A percentile compares a stretch with the other conserved stretches of the same genome.
phyloP scores from a whole-genome alignment of 2,797 vertebrate genomes.

The Lagocephalus sceleratus region DNA sequence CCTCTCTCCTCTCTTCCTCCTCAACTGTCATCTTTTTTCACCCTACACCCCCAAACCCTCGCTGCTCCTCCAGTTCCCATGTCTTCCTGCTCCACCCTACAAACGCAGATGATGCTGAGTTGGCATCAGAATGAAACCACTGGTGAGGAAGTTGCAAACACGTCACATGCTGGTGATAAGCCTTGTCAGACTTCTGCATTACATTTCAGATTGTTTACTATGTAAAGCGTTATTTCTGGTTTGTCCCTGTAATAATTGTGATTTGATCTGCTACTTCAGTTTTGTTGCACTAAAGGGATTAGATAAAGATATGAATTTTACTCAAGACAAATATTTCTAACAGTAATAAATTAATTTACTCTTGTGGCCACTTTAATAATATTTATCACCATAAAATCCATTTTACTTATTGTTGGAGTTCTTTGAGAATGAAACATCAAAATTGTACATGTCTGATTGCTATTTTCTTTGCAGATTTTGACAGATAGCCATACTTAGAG shows the following conservation, averaged over 20 bases:
- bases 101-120: conserved; percentile 65
- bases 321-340: too few species aligned
- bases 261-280: too few species aligned
- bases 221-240: conserved; percentile 11
- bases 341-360: too few species aligned
- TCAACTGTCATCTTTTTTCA: conserved; percentile 37
- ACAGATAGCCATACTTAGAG: conserved; percentile 30
- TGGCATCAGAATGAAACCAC: conserved; percentile 65
- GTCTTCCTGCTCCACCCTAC: conserved; percentile 71
- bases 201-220: conserved; percentile 26
- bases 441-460: conserved; percentile 30
- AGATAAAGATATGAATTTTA: too few species aligned
- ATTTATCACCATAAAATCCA: too few species aligned
- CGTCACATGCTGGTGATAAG: conserved; percentile 58
- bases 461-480: conserved; percentile 53
- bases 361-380: too few species aligned
- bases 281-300: too few species aligned
- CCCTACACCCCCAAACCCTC: conserved; percentile 31
- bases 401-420: too few species aligned
- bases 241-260: too few species aligned
- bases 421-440: conserved; percentile 16
- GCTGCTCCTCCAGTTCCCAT: conserved; percentile 40
- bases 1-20: conserved; percentile 44
- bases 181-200: conserved; percentile 56
- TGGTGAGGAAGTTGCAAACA: conserved; percentile 52